Base-by-base conservation (phyloP, 2,888 invertebrate species). In the Julus scanicus region DNA sequence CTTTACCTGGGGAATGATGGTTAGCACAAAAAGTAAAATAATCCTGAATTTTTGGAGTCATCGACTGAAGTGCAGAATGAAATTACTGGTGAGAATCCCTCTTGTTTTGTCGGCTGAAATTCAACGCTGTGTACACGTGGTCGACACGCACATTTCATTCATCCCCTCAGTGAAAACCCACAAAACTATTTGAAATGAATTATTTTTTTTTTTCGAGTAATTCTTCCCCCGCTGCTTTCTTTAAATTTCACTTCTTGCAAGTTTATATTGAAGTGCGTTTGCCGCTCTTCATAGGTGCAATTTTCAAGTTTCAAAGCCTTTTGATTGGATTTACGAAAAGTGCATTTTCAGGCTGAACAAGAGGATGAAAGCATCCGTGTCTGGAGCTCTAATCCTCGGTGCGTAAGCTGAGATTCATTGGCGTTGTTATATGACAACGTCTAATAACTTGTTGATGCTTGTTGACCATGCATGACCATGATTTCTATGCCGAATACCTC, bases 81-180 rank as follows among this genome's bases (percentile, higher is more conserved):
- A 11, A 9, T 80, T 80, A 13, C 13, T 29, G 80, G 2, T 37
- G 20, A 80, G 80, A 80, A 80, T 80, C 11, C 80, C 80, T 29
- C 80, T 80, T 80, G 80, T 80, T 37, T 80, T 13, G 80, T 13
- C 80, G 37, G 37, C 80, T 29, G 20, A n/a, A 20, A 71, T 71
- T 71, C 63, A 71, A 20, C 63, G 63, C 8, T 71, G 20, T 20
- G 63, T 71, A 29, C 63, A 20, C 63, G 63, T 80, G 37, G 80
- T 80, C 80, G 37, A 80, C 80, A 80, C 80, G 80, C 37, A 80
- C 80, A 37, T 80, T 80, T 80, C 80, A 80, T 80, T 80, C 80
- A 80, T 29, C 37, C 29, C 2, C 29, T 11, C 13, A 20, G 29
- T 20, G 13, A 80, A 80, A 80, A 80, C 37, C 44, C 37, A 80